phyloP scores from a whole-genome alignment of 2,113 vertebrate species.

The Chitala chitala region DNA sequence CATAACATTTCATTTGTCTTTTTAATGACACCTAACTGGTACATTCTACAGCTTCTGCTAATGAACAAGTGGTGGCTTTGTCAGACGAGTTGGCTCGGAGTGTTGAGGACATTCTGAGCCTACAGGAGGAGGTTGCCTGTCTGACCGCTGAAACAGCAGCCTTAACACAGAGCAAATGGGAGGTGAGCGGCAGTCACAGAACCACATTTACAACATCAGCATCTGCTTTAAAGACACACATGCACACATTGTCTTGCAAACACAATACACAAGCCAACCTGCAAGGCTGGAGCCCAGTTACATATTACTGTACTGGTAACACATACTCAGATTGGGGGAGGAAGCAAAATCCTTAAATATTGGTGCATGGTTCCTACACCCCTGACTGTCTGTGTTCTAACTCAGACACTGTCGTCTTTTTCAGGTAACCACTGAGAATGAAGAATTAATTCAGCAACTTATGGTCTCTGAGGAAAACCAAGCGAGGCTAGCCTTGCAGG shows the following conservation, averaged over 20 bases:
- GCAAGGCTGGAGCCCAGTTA: not conserved
- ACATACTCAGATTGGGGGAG: not conserved
- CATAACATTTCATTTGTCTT: not conserved
- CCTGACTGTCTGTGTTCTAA: not conserved
- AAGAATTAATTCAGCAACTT: conserved; percentile 77
- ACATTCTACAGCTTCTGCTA: conserved; percentile 63
- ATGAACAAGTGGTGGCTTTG: conserved; percentile 68
- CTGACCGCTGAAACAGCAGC: conserved; percentile 72
- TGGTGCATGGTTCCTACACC: not conserved
- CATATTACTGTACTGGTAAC: not conserved
- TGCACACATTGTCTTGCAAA: not conserved
- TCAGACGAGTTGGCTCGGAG: conserved; percentile 75
- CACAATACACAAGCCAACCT: not conserved
- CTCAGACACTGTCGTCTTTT: not conserved
- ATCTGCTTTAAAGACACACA: too few relatives aligned
- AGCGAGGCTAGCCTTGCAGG: conserved; percentile 68
- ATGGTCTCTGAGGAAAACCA: conserved; percentile 59
- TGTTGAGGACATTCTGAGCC: conserved; percentile 65
- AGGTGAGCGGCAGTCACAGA: conserved; percentile 50
- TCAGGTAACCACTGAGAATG: conserved; percentile 69
- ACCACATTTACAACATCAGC: not conserved
- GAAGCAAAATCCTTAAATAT: too few relatives aligned
- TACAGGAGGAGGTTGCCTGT: conserved; percentile 78
- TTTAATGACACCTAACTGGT: not conserved
- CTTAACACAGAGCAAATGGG: conserved; percentile 71